phyloP scores from a whole-genome alignment of 1,140 invertebrate species.

The Nephila pilipes region DNA sequence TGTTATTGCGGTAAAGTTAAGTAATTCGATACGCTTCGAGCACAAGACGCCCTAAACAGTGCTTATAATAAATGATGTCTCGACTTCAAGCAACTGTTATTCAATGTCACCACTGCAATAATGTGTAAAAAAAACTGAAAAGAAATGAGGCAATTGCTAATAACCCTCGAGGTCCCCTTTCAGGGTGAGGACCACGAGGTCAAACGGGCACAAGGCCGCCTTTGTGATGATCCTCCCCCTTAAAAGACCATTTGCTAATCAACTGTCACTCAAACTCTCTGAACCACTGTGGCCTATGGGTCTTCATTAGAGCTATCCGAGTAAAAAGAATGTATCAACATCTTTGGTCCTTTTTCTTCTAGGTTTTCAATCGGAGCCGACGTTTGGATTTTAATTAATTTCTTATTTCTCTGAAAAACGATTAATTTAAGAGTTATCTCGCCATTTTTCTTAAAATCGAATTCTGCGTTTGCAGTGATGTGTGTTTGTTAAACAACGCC shows the following conservation, averaged over 20 bases:
- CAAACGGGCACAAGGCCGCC: background rate
- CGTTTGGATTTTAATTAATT: background rate
- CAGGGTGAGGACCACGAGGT: background rate
- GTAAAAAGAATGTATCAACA: background rate
- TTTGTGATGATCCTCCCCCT: background rate
- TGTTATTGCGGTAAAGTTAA: background rate
- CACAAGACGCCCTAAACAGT: background rate
- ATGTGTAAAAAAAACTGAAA: background rate
- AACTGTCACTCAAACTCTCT: slow-evolving; percentile 12
- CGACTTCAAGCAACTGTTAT: background rate
- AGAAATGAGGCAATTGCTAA: background rate
- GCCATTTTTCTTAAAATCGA: no score
- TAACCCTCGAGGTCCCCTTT: background rate
- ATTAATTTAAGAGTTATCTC: no score
- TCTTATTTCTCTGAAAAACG: background rate
- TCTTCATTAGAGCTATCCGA: background rate
- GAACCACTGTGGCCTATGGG: slow-evolving; percentile 16
- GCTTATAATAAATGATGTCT: background rate
- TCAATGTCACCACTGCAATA: slow-evolving; percentile 8
- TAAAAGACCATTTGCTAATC: slow-evolving; percentile 16
- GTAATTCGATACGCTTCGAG: slow-evolving; percentile 2
- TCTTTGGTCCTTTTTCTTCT: background rate
- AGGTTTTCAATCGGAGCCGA: background rate
- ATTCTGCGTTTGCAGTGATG: no score
- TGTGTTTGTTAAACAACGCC: no score